Evolutionary conservation across 2,888 invertebrate species (phyloP), one percentile per base, ranked within the genome.

Genomic region (Diarsia rubi): DNA sequence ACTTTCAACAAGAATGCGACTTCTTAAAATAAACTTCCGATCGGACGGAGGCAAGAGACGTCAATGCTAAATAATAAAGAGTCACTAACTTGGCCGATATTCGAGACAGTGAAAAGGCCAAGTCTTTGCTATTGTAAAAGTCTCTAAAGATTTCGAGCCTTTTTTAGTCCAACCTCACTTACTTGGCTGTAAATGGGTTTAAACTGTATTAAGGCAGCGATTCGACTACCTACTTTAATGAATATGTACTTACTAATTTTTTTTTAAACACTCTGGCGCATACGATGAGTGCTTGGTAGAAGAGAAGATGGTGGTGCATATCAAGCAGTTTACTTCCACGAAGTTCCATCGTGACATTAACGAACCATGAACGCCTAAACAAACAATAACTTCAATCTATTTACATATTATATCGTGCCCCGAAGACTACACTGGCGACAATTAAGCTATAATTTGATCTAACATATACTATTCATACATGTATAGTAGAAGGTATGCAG

Each of bases 61-160:
- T 79, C 83, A 63, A 70, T 81, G 73, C 37, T 77, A 77, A 83
- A 86, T 82, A 83, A 82, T 86, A 77, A 86, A 81, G 74, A 77
- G 77, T 78, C 72, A 82, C 74, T 42, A 79, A 82, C 68, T 83
- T 79, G 60, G 47, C 49, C 71, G 63, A 70, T 72, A 74, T 76
- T 71, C 73, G 63, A 67, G 59, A 60, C 66, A 64, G 52, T 69
- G 64, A 69, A 76, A 80, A 63, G 70, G 69, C 75, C 65, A 59
- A 62, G 19, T 78, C 16, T 45, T 37, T 37, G 62, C 59, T 54
- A 70, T 81, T 75, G 69, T 75, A 2, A 47, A 73, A 70, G 59
- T 78, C 57, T 83, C 45, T 60, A 52, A 49, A 69, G 78, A 68
- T 70, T 14, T 66, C 21, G 37, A 81, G 80, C 64, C 72, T 69